Conservation (phyloP, 92 coral and sea anemone species). For the Epizoanthus ramosus region DNA sequence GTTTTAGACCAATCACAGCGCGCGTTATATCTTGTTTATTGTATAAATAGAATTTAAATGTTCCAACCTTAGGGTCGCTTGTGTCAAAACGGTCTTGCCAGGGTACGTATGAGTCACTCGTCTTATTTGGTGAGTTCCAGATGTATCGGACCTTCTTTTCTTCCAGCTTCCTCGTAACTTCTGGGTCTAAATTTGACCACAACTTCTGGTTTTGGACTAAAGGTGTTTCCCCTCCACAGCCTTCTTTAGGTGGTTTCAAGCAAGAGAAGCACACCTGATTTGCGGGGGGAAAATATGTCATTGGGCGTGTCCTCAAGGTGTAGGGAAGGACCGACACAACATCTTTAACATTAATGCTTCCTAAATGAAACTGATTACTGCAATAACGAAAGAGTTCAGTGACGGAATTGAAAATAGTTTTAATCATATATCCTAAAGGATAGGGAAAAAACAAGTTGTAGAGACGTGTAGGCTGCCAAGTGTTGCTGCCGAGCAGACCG, state of each 20-base stretch:
- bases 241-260: constrained; percentile 60
- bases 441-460: too few species aligned
- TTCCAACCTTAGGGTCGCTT: constrained; percentile 56
- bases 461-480: too few species aligned
- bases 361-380: too few species aligned
- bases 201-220: constrained; percentile 55
- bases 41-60: neutral
- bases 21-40: too few species aligned
- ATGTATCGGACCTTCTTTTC: constrained; percentile 58
- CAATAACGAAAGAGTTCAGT: too few species aligned
- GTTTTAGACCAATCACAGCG: too few species aligned
- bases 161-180: constrained; percentile 46
- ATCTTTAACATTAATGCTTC: too few species aligned
- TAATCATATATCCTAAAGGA: too few species aligned
- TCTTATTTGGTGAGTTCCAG: constrained; percentile 57
- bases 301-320: too few species aligned
- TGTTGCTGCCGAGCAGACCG: too few species aligned
- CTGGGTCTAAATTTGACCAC: constrained; percentile 53
- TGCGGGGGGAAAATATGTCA: neutral
- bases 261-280: constrained; percentile 62
- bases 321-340: too few species aligned
- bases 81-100: constrained; percentile 77
- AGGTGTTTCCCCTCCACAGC: constrained; percentile 73
- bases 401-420: too few species aligned
- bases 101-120: constrained; percentile 50